A percentile compares a stretch with the other conserved stretches of the same genome.
phyloP scores from a whole-genome alignment of 2,113 vertebrate species.

The Crotalus tigris region DNA sequence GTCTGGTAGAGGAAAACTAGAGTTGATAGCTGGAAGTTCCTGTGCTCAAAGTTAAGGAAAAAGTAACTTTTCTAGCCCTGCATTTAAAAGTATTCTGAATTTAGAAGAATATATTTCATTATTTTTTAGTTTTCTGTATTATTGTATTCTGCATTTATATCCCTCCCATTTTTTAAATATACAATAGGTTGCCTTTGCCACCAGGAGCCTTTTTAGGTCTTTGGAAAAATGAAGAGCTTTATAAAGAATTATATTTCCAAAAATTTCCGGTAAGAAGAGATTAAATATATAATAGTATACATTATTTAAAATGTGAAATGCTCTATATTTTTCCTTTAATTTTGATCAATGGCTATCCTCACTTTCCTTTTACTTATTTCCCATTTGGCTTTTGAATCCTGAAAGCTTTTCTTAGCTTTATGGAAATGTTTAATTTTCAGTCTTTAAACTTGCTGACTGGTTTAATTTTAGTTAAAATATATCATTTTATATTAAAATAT shows the following conservation, averaged over 20 bases:
- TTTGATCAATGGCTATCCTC: not conserved
- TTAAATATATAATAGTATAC: not conserved
- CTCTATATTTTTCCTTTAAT: not conserved
- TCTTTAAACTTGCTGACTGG: not conserved
- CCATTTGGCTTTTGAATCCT: not conserved
- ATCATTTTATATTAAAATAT: not conserved
- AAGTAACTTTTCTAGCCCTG: not conserved
- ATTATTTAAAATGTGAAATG: not conserved
- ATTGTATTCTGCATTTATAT: not conserved
- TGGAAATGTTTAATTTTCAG: not conserved
- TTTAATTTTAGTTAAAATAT: not conserved
- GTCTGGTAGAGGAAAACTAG: not conserved
- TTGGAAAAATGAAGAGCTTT: conserved; percentile 88
- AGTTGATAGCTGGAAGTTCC: not conserved
- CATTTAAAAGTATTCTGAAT: not conserved
- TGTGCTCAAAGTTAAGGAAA: not conserved
- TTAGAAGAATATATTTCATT: not conserved
- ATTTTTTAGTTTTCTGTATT: not conserved
- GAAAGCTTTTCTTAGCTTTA: not conserved
- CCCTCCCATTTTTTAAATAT: not conserved
- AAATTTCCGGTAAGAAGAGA: conserved; percentile 87
- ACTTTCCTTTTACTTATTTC: not conserved
- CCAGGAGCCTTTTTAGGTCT: conserved; percentile 88
- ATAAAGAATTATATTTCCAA: conserved; percentile 87
- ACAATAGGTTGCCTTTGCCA: conserved; percentile 85